Base-by-base conservation (phyloP, 2,797 vertebrate species). In the Peromyscus nudipes region DNA sequence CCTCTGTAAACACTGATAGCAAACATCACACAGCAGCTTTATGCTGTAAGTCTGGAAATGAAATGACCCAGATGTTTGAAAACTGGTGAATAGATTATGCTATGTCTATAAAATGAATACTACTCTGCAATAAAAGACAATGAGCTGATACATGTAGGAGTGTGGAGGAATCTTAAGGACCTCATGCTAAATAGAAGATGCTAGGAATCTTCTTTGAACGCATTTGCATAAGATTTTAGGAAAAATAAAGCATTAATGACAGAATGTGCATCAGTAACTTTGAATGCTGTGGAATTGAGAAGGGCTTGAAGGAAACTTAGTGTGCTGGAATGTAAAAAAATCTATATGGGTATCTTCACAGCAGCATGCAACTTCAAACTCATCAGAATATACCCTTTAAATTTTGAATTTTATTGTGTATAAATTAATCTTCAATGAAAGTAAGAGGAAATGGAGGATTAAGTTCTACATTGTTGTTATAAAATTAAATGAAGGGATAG, bases 141-240 rank as follows among this genome's bases (percentile, higher is more conserved):
- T 55, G 80, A 73, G n/a, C 34, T 64, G 43, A 64, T 9, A 12
- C 31, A 27, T 40, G 34, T 10, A 52, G 55, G 27, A 69, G 29
- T 10, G 49, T 71, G 34, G 29, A 16, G 69, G 16, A 57, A 79
- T 71, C 19, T 62, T 49, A 49, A 92, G 11, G 34, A 76, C 6
- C 10, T 27, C 23, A 7, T 64, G 4, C 6, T 62, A 37, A 89
- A 37, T 27, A 34, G 34, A 93, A 77, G 29, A 79, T 69, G 11
- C 7, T 9, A 4, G 11, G 43, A 10, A 71, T 84, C 40, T 23
- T 57, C 14, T 86, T 25, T 67, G 37, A 17, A 67, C 43, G 0
- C 4, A 79, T 60, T 65, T 81, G n/a, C 57, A 94, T 94, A 81
- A 11, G 80, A 91, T 40, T 86, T 52, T 86, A 49, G 75, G 43